phyloP scores from a whole-genome alignment of 2,888 invertebrate species.

The Pycnomerus fuliginosus region DNA sequence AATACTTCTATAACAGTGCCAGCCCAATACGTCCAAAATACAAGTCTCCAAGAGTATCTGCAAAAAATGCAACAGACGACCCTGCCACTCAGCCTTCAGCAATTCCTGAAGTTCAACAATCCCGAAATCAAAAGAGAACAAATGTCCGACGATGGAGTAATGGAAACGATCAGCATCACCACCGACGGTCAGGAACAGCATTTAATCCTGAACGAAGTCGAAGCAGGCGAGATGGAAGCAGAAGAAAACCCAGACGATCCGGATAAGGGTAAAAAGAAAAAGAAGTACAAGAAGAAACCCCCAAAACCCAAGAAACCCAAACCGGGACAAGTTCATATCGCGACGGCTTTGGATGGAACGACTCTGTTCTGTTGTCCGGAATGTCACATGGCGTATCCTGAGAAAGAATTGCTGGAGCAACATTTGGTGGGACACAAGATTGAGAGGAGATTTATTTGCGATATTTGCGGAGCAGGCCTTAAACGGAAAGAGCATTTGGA shows the following conservation, averaged over 20 bases:
- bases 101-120: slow-evolving; percentile 63
- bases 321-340: slow-evolving; percentile 76
- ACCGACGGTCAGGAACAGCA: slow-evolving; percentile 43
- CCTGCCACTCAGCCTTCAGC: slow-evolving; percentile 61
- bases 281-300: slow-evolving; percentile 79
- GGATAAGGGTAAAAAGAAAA: slow-evolving; percentile 66
- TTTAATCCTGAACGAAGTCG: slow-evolving; percentile 47
- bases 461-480: slow-evolving; percentile 73
- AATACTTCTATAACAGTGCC: too few relatives aligned
- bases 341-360: slow-evolving; percentile 72
- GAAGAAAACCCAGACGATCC: slow-evolving; percentile 45
- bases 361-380: slow-evolving; percentile 77
- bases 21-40: slow-evolving; percentile 57
- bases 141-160: slow-evolving; percentile 55
- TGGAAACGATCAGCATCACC: slow-evolving; percentile 54
- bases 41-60: slow-evolving; percentile 55
- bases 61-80: slow-evolving; percentile 52
- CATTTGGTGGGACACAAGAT: slow-evolving; percentile 78
- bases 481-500: slow-evolving; percentile 79
- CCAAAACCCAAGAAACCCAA: slow-evolving; percentile 77
- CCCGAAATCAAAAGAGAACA: slow-evolving; percentile 57
- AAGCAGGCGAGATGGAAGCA: slow-evolving; percentile 48
- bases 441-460: slow-evolving; percentile 75
- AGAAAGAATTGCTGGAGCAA: slow-evolving; percentile 76
- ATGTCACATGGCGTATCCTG: slow-evolving; percentile 79